phyloP scores from a whole-genome alignment of 2,888 invertebrate species.

The Griposia aprilina region DNA sequence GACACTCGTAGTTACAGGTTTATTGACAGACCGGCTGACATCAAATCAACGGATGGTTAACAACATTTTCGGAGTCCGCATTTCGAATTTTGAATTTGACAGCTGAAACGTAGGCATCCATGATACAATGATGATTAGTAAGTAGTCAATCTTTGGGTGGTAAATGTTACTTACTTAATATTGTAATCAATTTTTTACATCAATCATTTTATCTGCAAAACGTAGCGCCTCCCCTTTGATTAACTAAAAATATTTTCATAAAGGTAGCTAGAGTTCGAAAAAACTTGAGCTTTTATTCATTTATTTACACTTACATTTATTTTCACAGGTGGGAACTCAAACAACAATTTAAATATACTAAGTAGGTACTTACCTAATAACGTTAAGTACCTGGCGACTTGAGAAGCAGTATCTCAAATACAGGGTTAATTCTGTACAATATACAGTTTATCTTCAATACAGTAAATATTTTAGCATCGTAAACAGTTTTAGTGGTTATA shows the following conservation, averaged over 20 bases:
- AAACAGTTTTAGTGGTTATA: conserved; percentile 52
- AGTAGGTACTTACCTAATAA: conserved; percentile 3
- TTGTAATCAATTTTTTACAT: conserved; percentile 23
- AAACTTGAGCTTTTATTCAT: not conserved
- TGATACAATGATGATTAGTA: conserved; percentile 1
- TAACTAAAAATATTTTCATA: conserved; percentile 9
- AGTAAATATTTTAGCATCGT: conserved; percentile 38
- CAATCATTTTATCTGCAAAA: not conserved
- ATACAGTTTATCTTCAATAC: conserved; percentile 24
- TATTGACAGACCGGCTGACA: conserved; percentile 29
- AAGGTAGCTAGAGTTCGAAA: not conserved
- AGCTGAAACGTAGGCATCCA: conserved; percentile 6
- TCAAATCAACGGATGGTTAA: conserved; percentile 12
- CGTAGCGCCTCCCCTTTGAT: not conserved
- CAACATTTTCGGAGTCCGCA: not conserved
- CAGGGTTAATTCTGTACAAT: conserved; percentile 10
- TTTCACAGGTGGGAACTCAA: not conserved
- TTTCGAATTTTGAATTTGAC: conserved; percentile 44
- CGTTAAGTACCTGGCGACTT: not conserved
- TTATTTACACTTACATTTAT: not conserved
- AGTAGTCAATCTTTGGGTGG: conserved; percentile 15
- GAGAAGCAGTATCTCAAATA: conserved; percentile 8
- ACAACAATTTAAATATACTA: not conserved
- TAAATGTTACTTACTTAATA: conserved; percentile 29
- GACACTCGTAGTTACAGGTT: conserved; percentile 4